These are phyloP conservation scores for Drosophila persimilis DNA, from an alignment of 1,140 invertebrate species.

Conservation along the genomic window DNA sequence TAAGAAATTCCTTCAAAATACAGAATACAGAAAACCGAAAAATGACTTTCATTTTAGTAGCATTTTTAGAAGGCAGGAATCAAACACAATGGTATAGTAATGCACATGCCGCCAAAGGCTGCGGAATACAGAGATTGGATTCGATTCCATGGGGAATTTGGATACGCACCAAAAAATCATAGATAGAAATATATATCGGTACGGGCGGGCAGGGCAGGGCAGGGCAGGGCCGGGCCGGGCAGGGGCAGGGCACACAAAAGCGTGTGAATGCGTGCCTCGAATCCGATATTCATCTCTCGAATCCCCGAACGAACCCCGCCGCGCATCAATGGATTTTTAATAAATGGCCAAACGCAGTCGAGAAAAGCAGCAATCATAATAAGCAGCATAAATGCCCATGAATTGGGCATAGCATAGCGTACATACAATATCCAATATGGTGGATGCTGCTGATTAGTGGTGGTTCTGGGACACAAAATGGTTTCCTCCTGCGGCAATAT, in stretches of 20 bases:
- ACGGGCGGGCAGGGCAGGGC: too few species aligned
- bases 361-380: conserved; percentile 32
- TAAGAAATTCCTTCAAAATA: conserved; percentile 8
- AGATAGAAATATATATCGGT: conserved; percentile 8
- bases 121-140: conserved; percentile 24
- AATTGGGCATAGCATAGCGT: conserved; percentile 49
- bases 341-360: conserved; percentile 58
- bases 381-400: conserved; percentile 60
- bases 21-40: conserved; percentile 35
- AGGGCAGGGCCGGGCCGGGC: background rate
- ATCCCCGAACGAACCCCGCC: conserved; percentile 8
- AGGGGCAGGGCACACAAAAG: conserved; percentile 44
- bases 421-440: conserved; percentile 45
- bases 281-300: conserved; percentile 69
- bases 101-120: conserved; percentile 67
- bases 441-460: conserved; percentile 25
- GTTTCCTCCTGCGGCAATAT: background rate
- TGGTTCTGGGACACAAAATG: conserved; percentile 52
- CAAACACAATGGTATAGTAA: conserved; percentile 60
- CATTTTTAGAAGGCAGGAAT: background rate
- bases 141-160: conserved; percentile 69
- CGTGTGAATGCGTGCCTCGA: conserved; percentile 77
- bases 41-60: conserved; percentile 81
- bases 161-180: conserved; percentile 60
- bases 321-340: conserved; percentile 78